A percentile compares a stretch with the other conserved stretches of the same genome.
These are phyloP conservation scores for Epicampocera succincta DNA, from an alignment of 2,888 invertebrate genomes.

Conservation along the genomic window DNA sequence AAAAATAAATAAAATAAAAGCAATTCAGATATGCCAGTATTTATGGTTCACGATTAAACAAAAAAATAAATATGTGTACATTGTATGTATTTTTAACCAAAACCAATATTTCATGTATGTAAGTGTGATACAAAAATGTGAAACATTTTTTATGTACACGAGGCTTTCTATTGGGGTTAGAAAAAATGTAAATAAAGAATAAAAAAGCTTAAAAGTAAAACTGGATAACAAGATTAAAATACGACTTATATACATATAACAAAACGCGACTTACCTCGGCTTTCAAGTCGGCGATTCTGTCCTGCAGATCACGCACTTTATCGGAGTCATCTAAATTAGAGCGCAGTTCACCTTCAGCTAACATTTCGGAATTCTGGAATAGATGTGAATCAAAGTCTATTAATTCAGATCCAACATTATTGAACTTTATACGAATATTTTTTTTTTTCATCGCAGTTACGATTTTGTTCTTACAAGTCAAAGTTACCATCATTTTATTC, in stretches of 20 bases:
- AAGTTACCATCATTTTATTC: no score
- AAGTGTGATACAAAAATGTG: constrained; percentile 48
- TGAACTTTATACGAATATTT: background rate
- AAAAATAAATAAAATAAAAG: constrained; percentile 10
- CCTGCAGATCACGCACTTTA: constrained; percentile 93
- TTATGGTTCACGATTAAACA: constrained; percentile 31
- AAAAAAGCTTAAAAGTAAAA: constrained; percentile 5
- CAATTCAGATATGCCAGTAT: constrained; percentile 13
- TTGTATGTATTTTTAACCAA: constrained; percentile 45
- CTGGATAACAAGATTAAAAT: constrained; percentile 60
- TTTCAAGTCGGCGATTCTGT: constrained; percentile 95
- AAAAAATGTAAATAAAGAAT: constrained; percentile 35
- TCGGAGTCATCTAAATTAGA: constrained; percentile 93
- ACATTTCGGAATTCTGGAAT: constrained; percentile 94
- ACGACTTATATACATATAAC: background rate
- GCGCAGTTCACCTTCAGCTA: constrained; percentile 94
- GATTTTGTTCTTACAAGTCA: no score
- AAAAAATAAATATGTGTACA: background rate
- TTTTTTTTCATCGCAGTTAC: no score
- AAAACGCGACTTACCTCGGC: constrained; percentile 89
- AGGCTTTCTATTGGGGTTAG: constrained; percentile 16
- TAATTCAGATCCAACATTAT: background rate
- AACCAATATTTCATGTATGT: constrained; percentile 61
- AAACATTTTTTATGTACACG: constrained; percentile 56
- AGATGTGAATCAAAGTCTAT: background rate